Conservation (phyloP, 2,888 invertebrate genomes). For the Eretmocerus hayati region DNA sequence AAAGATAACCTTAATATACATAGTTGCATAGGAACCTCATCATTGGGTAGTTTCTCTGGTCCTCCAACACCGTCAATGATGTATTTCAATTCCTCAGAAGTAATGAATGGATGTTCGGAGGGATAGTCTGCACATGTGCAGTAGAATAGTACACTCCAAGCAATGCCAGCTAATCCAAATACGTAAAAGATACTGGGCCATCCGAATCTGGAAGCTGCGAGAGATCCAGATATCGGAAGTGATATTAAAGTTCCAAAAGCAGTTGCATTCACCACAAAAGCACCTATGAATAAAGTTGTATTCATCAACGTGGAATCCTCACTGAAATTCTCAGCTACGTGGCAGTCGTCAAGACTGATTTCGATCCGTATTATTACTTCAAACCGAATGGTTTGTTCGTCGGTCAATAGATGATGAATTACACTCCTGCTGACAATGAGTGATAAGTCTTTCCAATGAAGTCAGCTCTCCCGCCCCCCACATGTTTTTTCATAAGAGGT, state of each 20-base stretch:
- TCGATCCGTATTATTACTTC: no score
- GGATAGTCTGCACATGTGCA: conserved; percentile 56
- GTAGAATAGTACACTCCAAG: conserved; percentile 53
- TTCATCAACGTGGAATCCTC: no score
- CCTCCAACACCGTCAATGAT: conserved; percentile 48
- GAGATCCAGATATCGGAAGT: conserved; percentile 56
- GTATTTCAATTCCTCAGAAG: conserved; percentile 56
- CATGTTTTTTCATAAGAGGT: no score
- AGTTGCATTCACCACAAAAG: conserved; percentile 47
- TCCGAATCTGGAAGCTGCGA: conserved; percentile 54
- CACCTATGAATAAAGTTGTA: conserved; percentile 29
- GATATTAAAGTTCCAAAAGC: conserved; percentile 63
- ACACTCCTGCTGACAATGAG: no score
- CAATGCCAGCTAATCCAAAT: conserved; percentile 51
- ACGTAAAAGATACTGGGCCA: conserved; percentile 65
- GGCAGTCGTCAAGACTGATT: no score
- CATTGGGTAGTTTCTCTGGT: no score
- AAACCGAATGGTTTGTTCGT: no score
- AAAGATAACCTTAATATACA: not conserved
- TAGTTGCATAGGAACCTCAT: no score
- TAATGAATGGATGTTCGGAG: conserved; percentile 52
- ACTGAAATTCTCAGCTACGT: no score
- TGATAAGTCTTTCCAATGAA: no score
- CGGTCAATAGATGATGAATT: no score
- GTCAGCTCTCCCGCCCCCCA: no score